Evolutionary conservation across 2,113 vertebrate species (phyloP).

Genomic region (Rhombomys opimus): DNA sequence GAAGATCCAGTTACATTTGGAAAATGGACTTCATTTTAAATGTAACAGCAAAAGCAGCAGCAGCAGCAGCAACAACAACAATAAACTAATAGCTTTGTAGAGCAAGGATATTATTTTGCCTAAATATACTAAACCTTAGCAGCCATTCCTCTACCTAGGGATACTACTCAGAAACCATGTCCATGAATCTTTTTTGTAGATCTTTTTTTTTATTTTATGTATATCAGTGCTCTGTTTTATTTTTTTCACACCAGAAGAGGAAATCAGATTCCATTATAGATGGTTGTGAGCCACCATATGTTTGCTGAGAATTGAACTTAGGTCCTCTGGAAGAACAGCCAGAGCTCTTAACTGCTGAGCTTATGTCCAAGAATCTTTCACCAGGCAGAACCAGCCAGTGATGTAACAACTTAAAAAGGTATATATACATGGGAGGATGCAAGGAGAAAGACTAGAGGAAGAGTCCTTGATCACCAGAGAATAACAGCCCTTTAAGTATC

Average conservation of each 20-base stretch:
- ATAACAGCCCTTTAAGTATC: background rate
- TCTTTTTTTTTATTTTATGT: no score
- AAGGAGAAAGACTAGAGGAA: no score
- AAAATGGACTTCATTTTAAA: background rate
- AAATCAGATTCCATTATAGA: no score
- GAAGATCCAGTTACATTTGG: background rate
- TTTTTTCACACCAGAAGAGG: no score
- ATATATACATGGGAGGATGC: background rate
- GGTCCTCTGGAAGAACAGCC: no score
- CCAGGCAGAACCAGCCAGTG: background rate
- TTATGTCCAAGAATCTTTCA: no score
- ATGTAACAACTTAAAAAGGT: conserved; percentile 33
- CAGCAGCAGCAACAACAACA: background rate
- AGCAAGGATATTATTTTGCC: background rate
- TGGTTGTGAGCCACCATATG: no score
- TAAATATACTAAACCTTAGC: background rate
- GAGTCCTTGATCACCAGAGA: background rate
- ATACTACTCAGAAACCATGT: background rate
- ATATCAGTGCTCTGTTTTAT: no score
- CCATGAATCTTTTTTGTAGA: background rate
- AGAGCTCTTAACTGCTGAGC: no score
- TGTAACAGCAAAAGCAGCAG: background rate
- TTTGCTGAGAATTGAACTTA: no score
- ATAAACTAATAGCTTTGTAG: background rate
- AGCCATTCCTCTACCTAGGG: background rate